phyloP scores from a whole-genome alignment of 2,113 vertebrate species.

The Thalassarche chlororhynchos region DNA sequence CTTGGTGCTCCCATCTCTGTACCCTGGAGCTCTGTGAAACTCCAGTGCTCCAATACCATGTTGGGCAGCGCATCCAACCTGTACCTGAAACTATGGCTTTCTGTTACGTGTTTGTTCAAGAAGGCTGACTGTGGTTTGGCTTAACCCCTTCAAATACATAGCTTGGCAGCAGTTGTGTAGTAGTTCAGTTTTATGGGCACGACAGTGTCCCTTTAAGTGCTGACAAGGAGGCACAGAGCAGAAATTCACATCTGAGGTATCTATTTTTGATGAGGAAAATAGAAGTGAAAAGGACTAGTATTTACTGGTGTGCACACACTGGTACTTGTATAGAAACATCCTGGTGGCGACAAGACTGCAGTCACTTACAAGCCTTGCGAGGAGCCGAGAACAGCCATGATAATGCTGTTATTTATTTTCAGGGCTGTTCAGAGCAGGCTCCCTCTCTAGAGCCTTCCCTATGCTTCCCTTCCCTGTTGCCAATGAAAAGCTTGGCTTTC shows the following conservation, averaged over 20 bases:
- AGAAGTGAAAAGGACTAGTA: conserved; percentile 66
- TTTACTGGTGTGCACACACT: conserved; percentile 54
- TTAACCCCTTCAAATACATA: not conserved
- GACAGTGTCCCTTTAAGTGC: conserved; percentile 13
- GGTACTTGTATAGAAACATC: conserved; percentile 70
- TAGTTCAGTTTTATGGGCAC: not conserved
- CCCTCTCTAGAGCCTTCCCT: conserved; percentile 34
- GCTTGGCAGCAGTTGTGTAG: not conserved
- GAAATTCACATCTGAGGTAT: conserved; percentile 51
- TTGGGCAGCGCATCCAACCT: not conserved
- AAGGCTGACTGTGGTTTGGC: not conserved
- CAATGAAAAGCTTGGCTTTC: conserved; percentile 17
- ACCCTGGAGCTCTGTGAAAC: not conserved
- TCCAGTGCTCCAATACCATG: not conserved
- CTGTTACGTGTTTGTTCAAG: not conserved
- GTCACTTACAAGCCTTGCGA: conserved; percentile 50
- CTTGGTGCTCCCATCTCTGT: not conserved
- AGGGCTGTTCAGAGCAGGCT: conserved; percentile 41
- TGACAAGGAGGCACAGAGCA: conserved; percentile 8
- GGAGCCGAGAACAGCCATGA: conserved; percentile 54
- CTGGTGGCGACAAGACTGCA: conserved; percentile 74
- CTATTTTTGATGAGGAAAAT: conserved; percentile 50
- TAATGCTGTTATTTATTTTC: conserved; percentile 72
- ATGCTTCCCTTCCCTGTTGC: conserved; percentile 20
- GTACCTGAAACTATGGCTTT: not conserved